Evolutionary conservation across 2,888 invertebrate genomes (phyloP), one percentile per base, ranked within the genome.

Genomic region (Tachystola acroxantha): DNA sequence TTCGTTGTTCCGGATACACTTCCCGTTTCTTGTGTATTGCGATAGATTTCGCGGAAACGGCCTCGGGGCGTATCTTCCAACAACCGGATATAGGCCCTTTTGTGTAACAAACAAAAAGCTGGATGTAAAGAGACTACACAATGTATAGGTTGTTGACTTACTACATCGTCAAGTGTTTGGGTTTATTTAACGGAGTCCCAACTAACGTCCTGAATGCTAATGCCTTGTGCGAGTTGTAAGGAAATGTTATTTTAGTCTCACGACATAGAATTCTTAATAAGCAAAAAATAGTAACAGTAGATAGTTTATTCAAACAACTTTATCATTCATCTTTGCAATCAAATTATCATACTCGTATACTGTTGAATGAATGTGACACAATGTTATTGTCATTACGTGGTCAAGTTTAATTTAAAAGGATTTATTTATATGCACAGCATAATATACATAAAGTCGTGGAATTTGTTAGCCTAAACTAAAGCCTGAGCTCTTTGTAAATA

Each of bases 1-100:
- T 74, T 68, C 60, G 68, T 72, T 74, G 72, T 86, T 85, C 84
- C 84, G 85, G 81, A 74, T 72, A 82, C 69, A 76, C 81, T 82
- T 84, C 84, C 84, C 72, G 79, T 79, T 79, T 75, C 71, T 82
- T 80, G 67, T 80, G 67, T 73, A 62, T 75, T 73, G 73, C 75
- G 70, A 78, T 74, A 72, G 70, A 73, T 80, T 82, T 81, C 82
- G 74, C 79, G 77, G 81, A 82, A 84, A 72, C 66, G 57, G 54
- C 53, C 67, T 66, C 64, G 59, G 49, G 49, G 50, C 54, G 59
- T 64, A 72, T 74, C 69, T 72, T 60, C 67, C 50, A 58, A 66
- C 65, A 63, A 64, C 75, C 77, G 84, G 82, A 85, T 69, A 75
- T 70, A 75, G 54, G 74, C 75, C 78, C 76, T 84, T 81, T 84